Evolutionary conservation across 2,888 invertebrate species (phyloP).

Genomic region (Hecatera dysodea): DNA sequence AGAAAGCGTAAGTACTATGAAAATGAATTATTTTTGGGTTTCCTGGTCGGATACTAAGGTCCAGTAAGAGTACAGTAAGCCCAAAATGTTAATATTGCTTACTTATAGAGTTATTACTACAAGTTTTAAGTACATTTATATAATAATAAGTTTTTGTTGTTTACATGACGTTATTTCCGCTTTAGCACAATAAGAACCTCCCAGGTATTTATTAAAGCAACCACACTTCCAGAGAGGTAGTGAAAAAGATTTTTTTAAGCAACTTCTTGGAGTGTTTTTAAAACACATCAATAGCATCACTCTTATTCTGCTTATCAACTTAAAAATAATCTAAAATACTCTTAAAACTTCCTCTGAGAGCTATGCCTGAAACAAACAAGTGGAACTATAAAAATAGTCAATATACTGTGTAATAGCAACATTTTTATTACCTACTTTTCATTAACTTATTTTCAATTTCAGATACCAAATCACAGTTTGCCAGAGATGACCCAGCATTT

Average conservation of each 20-base stretch:
- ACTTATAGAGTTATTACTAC: too few relatives aligned
- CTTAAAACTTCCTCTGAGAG: too few relatives aligned
- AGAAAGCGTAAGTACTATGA: constrained; percentile 95
- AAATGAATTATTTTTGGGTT: neutral
- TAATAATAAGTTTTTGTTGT: neutral
- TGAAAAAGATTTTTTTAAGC: neutral
- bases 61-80: neutral
- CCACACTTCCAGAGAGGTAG: neutral
- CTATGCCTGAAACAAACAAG: too few relatives aligned
- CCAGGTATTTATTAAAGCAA: neutral
- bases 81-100: too few relatives aligned
- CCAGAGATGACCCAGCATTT: constrained; percentile 99
- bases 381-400: neutral
- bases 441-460: constrained; percentile 69
- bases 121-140: neutral
- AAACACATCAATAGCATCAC: too few relatives aligned
- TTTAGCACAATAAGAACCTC: neutral
- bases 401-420: neutral
- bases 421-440: neutral
- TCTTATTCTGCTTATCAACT: too few relatives aligned
- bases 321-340: too few relatives aligned
- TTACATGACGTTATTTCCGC: neutral
- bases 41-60: neutral
- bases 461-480: constrained; percentile 99
- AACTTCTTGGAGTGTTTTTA: too few relatives aligned